A percentile compares a stretch with the other conserved stretches of the same genome.
Conservation (phyloP, 1,140 invertebrate species). For the Aphelinus atriplicis region DNA sequence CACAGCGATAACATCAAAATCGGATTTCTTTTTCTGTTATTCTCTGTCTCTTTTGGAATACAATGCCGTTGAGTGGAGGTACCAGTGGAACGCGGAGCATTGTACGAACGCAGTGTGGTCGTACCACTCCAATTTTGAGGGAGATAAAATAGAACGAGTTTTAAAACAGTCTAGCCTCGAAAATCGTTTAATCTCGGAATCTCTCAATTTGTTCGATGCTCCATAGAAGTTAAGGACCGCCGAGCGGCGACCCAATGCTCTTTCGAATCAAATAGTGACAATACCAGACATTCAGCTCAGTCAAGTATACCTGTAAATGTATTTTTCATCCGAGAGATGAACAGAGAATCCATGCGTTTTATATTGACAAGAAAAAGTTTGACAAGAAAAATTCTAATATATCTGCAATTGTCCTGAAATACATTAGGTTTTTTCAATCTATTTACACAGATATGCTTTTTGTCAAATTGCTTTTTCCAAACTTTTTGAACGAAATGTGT, state of each 20-base stretch:
- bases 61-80: not conserved
- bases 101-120: conserved; percentile 3
- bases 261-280: not conserved
- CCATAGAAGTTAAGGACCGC: conserved; percentile 6
- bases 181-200: conserved; percentile 10
- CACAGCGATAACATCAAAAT: conserved; percentile 19
- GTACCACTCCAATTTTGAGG: not conserved
- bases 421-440: too few species aligned
- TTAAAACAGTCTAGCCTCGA: conserved; percentile 2
- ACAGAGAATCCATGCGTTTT: too few species aligned
- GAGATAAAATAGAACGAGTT: conserved; percentile 21
- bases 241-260: not conserved
- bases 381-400: too few species aligned
- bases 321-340: too few species aligned
- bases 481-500: too few species aligned
- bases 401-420: too few species aligned
- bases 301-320: too few species aligned
- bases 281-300: too few species aligned
- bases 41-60: not conserved
- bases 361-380: too few species aligned
- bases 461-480: too few species aligned
- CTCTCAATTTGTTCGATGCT: not conserved
- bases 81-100: not conserved
- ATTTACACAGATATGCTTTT: too few species aligned
- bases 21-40: conserved; percentile 6